Evolutionary conservation across 2,888 invertebrate species (phyloP).

Genomic region (Pachliopta kotzebuea): DNA sequence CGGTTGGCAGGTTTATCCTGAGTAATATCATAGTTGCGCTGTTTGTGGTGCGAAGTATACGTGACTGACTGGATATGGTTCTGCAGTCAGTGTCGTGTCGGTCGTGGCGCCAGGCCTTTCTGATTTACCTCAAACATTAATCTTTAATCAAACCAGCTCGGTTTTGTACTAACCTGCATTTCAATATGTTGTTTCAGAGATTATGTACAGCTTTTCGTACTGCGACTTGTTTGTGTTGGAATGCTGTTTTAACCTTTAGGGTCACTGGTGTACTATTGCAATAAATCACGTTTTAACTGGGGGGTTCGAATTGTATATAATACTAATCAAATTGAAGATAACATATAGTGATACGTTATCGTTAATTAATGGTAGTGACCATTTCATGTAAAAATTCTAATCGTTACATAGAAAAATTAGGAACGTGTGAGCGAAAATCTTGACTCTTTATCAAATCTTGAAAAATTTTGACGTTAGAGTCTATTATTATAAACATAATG

Average conservation of each 20-base stretch:
- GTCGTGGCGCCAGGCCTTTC: conserved; percentile 53
- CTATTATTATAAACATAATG: no score
- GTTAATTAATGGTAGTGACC: no score
- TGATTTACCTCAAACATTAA: conserved; percentile 64
- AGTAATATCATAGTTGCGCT: conserved; percentile 50
- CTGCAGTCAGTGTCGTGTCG: conserved; percentile 19
- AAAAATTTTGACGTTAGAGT: no score
- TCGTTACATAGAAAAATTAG: background rate
- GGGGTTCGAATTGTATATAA: background rate
- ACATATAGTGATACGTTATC: no score
- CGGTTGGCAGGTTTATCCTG: conserved; percentile 55
- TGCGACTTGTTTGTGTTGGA: conserved; percentile 28
- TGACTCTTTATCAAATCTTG: no score
- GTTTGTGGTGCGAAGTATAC: conserved; percentile 56
- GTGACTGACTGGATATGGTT: conserved; percentile 55
- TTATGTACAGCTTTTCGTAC: conserved; percentile 35
- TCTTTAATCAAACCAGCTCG: conserved; percentile 54
- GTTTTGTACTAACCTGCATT: conserved; percentile 52
- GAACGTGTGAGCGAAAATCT: no score
- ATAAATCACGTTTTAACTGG: conserved; percentile 9
- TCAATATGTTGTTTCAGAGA: conserved; percentile 44
- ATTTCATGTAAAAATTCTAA: background rate
- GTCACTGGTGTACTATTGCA: conserved; percentile 30
- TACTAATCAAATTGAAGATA: background rate
- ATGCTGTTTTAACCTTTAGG: conserved; percentile 32